A percentile compares a stretch with the other conserved stretches of the same genome.
phyloP scores from a whole-genome alignment of 1,140 invertebrate genomes.

The Rhizoglyphus robini region DNA sequence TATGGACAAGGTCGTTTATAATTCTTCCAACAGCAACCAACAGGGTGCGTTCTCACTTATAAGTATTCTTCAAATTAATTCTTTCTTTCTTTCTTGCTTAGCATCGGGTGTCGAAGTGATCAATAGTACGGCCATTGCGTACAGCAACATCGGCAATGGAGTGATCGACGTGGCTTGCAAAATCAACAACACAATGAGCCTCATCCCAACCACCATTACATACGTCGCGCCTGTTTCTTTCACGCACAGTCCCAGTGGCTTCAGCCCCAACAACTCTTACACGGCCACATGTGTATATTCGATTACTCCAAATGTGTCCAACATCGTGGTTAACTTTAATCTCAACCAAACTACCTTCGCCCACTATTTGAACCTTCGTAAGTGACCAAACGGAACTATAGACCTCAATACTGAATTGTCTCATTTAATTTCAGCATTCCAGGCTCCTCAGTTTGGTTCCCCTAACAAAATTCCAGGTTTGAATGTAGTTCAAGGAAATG shows the following conservation, averaged over 20 bases:
- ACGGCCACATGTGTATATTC: background rate
- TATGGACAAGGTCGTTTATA: background rate
- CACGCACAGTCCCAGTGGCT: background rate
- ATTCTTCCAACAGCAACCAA: background rate
- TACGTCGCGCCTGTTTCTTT: background rate
- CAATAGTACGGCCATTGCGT: background rate
- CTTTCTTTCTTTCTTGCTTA: background rate
- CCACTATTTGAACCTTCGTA: too few species aligned
- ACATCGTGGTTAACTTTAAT: too few species aligned
- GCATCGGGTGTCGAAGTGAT: background rate
- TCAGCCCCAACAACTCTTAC: background rate
- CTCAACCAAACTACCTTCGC: too few species aligned
- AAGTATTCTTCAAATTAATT: background rate
- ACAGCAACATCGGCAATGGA: background rate
- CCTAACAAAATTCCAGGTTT: too few species aligned
- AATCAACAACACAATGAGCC: background rate
- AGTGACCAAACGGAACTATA: too few species aligned
- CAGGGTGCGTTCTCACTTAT: background rate
- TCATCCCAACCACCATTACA: background rate
- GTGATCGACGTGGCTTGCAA: background rate
- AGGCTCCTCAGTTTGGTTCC: too few species aligned
- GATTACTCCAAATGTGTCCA: background rate
- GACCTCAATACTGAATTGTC: too few species aligned
- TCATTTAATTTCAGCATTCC: too few species aligned
- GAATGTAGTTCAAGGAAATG: too few species aligned